phyloP scores from a whole-genome alignment of 2,113 vertebrate species.

The Ahaetulla prasina region DNA sequence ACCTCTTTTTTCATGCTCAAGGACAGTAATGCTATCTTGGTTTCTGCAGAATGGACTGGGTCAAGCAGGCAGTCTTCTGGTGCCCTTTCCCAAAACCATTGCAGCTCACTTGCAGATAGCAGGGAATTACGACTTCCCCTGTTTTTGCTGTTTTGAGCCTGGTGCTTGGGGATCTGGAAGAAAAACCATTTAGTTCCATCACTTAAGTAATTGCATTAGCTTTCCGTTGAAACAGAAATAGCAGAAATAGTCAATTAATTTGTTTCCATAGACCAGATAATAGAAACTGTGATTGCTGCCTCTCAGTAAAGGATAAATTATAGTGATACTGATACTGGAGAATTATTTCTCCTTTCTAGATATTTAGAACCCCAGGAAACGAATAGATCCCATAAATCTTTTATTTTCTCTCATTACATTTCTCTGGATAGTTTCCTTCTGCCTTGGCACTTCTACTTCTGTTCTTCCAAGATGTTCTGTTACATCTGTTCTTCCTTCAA shows the following conservation, averaged over 20 bases:
- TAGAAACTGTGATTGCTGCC: conserved; percentile 4
- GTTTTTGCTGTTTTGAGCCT: too few relatives aligned
- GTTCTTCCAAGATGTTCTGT: neutral
- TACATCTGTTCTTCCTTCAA: neutral
- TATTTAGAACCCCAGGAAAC: neutral
- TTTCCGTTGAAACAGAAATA: neutral
- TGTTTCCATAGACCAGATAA: conserved; percentile 13
- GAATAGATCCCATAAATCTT: neutral
- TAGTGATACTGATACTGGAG: conserved; percentile 5
- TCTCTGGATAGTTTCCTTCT: neutral
- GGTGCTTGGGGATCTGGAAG: neutral
- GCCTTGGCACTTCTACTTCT: neutral
- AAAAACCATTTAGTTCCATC: conserved; percentile 12
- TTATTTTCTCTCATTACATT: neutral
- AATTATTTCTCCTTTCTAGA: neutral
- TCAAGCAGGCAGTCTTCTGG: neutral
- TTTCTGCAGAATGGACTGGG: neutral
- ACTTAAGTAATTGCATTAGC: conserved; percentile 23
- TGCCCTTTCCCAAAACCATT: neutral
- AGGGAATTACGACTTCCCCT: neutral
- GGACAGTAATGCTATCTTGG: neutral
- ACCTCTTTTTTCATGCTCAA: neutral
- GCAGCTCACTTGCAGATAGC: neutral
- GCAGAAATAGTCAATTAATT: conserved; percentile 25
- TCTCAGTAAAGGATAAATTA: conserved; percentile 11